A percentile compares a stretch with the other conserved stretches of the same genome.
phyloP scores from a whole-genome alignment of 2,113 vertebrate genomes.

The Oxyruncus cristatus region DNA sequence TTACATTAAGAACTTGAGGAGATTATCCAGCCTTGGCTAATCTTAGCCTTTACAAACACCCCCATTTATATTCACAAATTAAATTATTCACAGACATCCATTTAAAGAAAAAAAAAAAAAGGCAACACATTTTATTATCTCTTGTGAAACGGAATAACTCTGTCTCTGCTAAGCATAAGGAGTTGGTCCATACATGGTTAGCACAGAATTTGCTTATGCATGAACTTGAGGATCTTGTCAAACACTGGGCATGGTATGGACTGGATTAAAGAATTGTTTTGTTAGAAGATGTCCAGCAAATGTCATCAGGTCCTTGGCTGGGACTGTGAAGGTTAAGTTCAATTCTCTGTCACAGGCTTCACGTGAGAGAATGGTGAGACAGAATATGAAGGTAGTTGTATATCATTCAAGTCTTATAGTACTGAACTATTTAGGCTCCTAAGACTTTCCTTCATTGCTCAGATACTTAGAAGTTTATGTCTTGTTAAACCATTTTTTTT shows the following conservation, averaged over 20 bases:
- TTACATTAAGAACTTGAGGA: neutral
- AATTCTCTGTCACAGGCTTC: neutral
- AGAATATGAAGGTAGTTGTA: neutral
- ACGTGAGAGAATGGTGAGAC: neutral
- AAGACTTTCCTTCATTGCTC: neutral
- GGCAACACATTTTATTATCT: neutral
- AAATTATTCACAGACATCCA: neutral
- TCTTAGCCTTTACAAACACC: neutral
- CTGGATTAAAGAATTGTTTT: neutral
- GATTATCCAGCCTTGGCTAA: neutral
- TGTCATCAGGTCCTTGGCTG: neutral
- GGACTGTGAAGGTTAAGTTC: neutral
- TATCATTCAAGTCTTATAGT: neutral
- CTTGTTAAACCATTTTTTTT: neutral
- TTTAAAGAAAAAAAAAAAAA: neutral
- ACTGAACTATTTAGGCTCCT: neutral
- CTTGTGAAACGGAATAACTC: neutral
- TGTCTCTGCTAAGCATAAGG: neutral
- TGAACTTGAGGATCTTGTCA: neutral
- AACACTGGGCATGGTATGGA: neutral
- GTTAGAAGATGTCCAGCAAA: neutral
- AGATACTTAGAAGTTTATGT: neutral
- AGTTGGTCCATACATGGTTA: neutral
- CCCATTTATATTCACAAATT: constrained; percentile 4
- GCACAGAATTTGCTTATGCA: neutral